A percentile compares a stretch with the other conserved stretches of the same genome.
Conservation (phyloP, 2,888 invertebrate genomes). For the Rhingia campestris region DNA sequence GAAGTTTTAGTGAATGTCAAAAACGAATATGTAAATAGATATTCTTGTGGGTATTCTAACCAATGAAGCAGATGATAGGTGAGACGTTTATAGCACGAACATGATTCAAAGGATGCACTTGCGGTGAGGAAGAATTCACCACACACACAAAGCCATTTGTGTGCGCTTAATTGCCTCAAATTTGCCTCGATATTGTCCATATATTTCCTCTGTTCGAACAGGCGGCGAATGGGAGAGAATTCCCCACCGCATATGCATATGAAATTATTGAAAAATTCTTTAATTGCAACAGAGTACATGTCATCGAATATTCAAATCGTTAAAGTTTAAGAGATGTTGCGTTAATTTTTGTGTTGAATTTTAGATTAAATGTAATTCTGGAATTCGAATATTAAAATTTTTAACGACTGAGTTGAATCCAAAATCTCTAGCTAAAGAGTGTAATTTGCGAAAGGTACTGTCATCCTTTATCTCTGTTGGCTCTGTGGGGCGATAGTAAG, state of each 20-base stretch:
- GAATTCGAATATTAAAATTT: too few relatives aligned
- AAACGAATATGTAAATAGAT: neutral
- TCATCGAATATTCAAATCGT: neutral
- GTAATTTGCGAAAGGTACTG: too few relatives aligned
- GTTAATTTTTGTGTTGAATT: too few relatives aligned
- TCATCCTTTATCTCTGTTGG: too few relatives aligned
- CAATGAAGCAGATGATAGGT: neutral
- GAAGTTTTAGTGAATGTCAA: conserved; percentile 1
- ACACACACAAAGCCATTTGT: neutral
- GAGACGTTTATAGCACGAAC: conserved; percentile 6
- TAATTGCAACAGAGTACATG: neutral
- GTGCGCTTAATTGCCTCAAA: neutral
- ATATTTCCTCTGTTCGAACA: conserved; percentile 2
- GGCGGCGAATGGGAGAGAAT: conserved; percentile 1
- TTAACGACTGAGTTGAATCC: too few relatives aligned
- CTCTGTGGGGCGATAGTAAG: too few relatives aligned
- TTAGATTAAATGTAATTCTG: too few relatives aligned
- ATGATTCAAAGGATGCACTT: neutral
- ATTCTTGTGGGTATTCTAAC: neutral
- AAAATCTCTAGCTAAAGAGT: too few relatives aligned
- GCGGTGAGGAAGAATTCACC: neutral
- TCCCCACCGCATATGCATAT: neutral
- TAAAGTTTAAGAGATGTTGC: too few relatives aligned
- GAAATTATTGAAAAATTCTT: conserved; percentile 20
- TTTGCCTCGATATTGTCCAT: conserved; percentile 12